A percentile compares a stretch with the other conserved stretches of the same genome.
phyloP scores from a whole-genome alignment of 2,888 invertebrate genomes.

The Drosophila kuntzei region DNA sequence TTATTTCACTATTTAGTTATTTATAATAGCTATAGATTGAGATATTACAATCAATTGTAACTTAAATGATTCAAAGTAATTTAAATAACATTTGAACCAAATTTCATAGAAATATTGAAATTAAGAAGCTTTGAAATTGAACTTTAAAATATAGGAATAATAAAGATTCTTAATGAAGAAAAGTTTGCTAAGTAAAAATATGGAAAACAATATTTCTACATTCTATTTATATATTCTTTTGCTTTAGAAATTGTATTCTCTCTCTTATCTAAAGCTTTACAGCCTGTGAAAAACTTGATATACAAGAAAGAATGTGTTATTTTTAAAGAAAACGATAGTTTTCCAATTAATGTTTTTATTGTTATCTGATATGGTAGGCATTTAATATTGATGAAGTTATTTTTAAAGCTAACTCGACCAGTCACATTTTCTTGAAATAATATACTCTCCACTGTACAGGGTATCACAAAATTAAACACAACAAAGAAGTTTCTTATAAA shows the following conservation, averaged over 20 bases:
- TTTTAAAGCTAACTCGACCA: background rate
- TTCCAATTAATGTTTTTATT: background rate
- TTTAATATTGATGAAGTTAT: background rate
- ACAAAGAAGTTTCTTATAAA: too few species aligned
- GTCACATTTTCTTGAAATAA: background rate
- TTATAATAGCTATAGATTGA: background rate
- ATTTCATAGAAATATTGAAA: background rate
- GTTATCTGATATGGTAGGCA: background rate
- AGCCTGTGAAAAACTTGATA: too few species aligned
- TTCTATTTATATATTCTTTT: too few species aligned
- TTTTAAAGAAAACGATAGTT: conserved; percentile 1
- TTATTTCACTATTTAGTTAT: background rate
- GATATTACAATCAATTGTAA: background rate
- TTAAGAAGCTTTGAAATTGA: too few species aligned
- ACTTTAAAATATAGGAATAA: too few species aligned
- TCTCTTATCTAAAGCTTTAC: too few species aligned
- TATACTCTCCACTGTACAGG: background rate
- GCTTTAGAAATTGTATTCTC: too few species aligned
- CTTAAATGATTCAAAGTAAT: background rate
- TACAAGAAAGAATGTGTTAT: background rate
- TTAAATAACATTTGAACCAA: background rate
- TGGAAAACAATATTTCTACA: too few species aligned
- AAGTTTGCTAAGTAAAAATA: too few species aligned
- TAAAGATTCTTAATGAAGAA: too few species aligned
- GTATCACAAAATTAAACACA: too few species aligned